phyloP scores from a whole-genome alignment of 1,140 invertebrate genomes.

The Nixonia krombeini region DNA sequence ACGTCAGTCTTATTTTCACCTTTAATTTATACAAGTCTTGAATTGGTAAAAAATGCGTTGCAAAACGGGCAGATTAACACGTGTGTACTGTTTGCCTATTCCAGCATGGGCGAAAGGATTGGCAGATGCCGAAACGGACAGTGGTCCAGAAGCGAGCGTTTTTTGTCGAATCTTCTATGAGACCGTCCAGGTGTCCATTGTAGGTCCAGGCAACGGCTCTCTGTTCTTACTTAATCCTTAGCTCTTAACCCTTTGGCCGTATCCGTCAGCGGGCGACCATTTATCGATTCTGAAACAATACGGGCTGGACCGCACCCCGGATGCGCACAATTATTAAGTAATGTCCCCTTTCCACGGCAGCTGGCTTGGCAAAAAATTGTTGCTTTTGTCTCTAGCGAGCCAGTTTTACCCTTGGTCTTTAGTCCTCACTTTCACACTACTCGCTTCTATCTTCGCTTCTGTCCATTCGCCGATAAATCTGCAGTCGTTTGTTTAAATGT shows the following conservation, averaged over 20 bases:
- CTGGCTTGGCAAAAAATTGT: slow-evolving; percentile 58
- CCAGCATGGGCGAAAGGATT: slow-evolving; percentile 11
- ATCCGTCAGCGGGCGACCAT: slow-evolving; percentile 60
- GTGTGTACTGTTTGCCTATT: background rate
- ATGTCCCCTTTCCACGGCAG: slow-evolving; percentile 57
- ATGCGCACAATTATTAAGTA: slow-evolving; percentile 64
- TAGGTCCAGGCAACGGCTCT: slow-evolving; percentile 28
- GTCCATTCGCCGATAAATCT: too few species aligned
- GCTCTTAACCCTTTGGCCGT: slow-evolving; percentile 56
- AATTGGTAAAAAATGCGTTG: too few species aligned
- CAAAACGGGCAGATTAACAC: too few species aligned
- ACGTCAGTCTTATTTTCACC: too few species aligned
- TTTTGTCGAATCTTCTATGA: slow-evolving; percentile 15
- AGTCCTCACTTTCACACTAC: slow-evolving; percentile 1
- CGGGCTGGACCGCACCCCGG: slow-evolving; percentile 69
- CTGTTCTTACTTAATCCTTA: slow-evolving; percentile 38
- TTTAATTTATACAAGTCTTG: too few species aligned
- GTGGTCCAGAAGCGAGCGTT: slow-evolving; percentile 33
- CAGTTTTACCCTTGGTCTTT: slow-evolving; percentile 12
- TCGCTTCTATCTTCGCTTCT: too few species aligned
- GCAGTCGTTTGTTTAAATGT: too few species aligned
- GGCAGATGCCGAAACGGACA: slow-evolving; percentile 40
- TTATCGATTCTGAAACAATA: slow-evolving; percentile 68
- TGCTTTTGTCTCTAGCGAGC: slow-evolving; percentile 29
- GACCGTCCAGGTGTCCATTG: slow-evolving; percentile 42